phyloP scores from a whole-genome alignment of 2,113 vertebrate genomes.

The Zosterops lateralis region DNA sequence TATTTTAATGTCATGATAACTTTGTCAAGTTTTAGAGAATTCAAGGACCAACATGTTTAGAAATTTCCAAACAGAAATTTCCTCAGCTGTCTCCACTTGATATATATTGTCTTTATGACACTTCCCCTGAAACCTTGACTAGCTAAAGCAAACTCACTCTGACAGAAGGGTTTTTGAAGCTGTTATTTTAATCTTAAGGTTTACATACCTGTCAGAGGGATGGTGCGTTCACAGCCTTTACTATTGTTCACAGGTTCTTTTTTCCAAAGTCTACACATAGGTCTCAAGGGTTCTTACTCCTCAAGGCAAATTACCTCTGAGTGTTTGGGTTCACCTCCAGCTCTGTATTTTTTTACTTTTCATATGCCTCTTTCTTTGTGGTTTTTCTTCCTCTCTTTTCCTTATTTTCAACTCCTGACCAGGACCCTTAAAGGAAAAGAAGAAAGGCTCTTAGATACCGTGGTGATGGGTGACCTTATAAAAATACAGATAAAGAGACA shows the following conservation, averaged over 20 bases:
- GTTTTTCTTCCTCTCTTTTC: conserved; percentile 20
- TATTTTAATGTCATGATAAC: background rate
- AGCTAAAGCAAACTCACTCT: conserved; percentile 45
- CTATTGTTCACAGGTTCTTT: conserved; percentile 49
- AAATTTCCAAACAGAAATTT: conserved; percentile 7
- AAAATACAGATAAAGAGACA: conserved; percentile 37
- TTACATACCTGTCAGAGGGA: conserved; percentile 61
- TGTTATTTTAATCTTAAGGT: conserved; percentile 57
- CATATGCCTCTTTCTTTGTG: conserved; percentile 32
- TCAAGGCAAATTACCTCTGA: conserved; percentile 61
- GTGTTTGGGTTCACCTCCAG: conserved; percentile 34
- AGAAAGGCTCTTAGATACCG: conserved; percentile 33
- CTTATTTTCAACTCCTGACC: conserved; percentile 39
- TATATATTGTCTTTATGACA: conserved; percentile 6
- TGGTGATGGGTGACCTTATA: conserved; percentile 57
- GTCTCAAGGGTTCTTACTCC: conserved; percentile 57
- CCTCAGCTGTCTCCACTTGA: background rate
- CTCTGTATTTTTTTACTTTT: background rate
- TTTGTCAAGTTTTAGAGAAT: background rate
- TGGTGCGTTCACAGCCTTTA: conserved; percentile 16
- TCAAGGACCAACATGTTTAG: background rate
- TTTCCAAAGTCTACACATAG: conserved; percentile 3
- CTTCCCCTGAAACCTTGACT: conserved; percentile 21
- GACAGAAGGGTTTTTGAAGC: conserved; percentile 58
- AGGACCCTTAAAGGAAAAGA: conserved; percentile 44